Evolutionary conservation across 2,888 invertebrate species (phyloP), one percentile per base, ranked within the genome.

Genomic region (Itoplectis maculator): DNA sequence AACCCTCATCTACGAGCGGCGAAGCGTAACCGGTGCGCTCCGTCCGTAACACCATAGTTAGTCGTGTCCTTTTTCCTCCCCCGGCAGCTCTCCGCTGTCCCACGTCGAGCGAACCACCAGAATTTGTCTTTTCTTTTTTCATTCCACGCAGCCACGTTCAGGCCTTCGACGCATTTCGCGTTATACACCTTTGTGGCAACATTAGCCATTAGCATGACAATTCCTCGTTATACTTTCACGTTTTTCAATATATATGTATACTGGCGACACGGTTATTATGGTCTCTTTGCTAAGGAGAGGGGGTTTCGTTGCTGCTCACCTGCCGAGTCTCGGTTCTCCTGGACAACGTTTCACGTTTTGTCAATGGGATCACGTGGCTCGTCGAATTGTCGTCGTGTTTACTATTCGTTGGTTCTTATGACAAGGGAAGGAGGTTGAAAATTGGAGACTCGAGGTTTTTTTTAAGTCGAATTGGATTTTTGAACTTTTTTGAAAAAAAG

Each of bases 181-280:
- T 40, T 20, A 23, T 54, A 54, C n/a, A n/a, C n/a, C 45, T 69
- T 51, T 69, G 61, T 70, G 18, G 18, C n/a, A 45, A 66, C 40
- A 72, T 80, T 54, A 68, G 29, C 54, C 47, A 77, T 81, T 81
- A 81, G 56, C 77, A 81, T 77, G 77, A 81, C 77, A 81, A 81
- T 77, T 68, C 81, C 70, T 77, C 81, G 77, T 81, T 54, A 54
- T 72, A 72, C 49, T 77, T 76, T 70, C 47, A 77, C 68, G 74
- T 56, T 51, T 66, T 72, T 68, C 51, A 72, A 68, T 70, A 29
- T 29, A 29, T 29, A 77, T n/a, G n/a, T n/a, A n/a, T n/a, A n/a
- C n/a, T n/a, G n/a, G n/a, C n/a, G n/a, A n/a, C n/a, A n/a, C n/a
- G n/a, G n/a, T n/a, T n/a, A n/a, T n/a, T n/a, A n/a, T n/a, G n/a